Evolutionary conservation across 2,113 vertebrate species (phyloP), one percentile per base, ranked within the genome.

Genomic region (Herpailurus yagouaroundi): DNA sequence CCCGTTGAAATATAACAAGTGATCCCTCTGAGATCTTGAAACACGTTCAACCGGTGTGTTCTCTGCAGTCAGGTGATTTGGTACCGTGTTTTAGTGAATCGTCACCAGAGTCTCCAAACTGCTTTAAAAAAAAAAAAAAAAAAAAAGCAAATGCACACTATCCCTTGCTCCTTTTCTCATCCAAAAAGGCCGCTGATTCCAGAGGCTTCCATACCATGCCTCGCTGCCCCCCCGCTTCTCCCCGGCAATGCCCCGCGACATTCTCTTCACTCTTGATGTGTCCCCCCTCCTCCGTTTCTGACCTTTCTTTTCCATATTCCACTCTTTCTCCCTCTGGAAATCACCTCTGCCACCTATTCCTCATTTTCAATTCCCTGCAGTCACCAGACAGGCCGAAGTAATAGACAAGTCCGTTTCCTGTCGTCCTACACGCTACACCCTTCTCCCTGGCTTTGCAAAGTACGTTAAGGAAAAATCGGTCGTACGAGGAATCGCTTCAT

Each of bases 261-360:
- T 19, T 74, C 48, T 1, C 36, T 48, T 93, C 8, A 5, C 41
- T 19, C 1, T 23, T 2, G 68, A 18, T 21, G 6, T 4, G 1
- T 25, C 64, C 45, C 23, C 7, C 57, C 33, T 36, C 82, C 71
- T 82, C 73, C 14, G 14, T 64, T 31, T 88, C 64, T 85, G 25
- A 41, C 29, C 16, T 2, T 50, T 81, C 25, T 66, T 87, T 48
- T 57, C 68, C 69, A 73, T 60, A 77, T 63, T 69, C 69, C 23
- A 29, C 48, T 63, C 82, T 85, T 41, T 73, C 41, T 91, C 85
- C 71, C 76, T 55, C 89, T 93, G 85, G 88, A 96, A 80, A 36
- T 92, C 95, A 97, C 88, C 93, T 90, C 79, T 48, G 11, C 84
- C 92, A 95, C 91, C 93, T 92, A 45, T 15, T 38, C 76, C 19